These are phyloP conservation scores for Hofmannophila pseudospretella DNA, from an alignment of 2,888 invertebrate species.

Conservation along the genomic window DNA sequence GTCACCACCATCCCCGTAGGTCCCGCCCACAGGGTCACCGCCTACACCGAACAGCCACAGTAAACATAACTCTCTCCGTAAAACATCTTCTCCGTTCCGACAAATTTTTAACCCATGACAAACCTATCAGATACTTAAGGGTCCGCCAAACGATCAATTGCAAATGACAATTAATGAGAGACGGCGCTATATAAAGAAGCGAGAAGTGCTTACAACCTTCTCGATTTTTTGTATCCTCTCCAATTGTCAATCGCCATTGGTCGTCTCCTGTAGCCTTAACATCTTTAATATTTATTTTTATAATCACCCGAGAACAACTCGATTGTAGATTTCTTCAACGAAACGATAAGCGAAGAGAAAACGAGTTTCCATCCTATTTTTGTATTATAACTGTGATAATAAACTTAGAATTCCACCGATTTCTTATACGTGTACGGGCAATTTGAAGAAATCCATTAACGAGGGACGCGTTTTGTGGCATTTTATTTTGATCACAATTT, in stretches of 20 bases:
- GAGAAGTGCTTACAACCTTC: too few relatives aligned
- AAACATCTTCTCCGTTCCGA: slow-evolving; percentile 8
- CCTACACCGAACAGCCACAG: slow-evolving; percentile 49
- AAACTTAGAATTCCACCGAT: slow-evolving; percentile 74
- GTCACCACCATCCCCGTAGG: slow-evolving; percentile 71
- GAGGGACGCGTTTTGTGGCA: slow-evolving; percentile 44
- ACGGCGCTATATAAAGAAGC: too few relatives aligned
- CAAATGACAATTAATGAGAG: too few relatives aligned
- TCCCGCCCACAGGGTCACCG: slow-evolving; percentile 56
- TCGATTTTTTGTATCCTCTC: too few relatives aligned
- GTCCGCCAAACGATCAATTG: too few relatives aligned
- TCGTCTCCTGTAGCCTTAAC: too few relatives aligned
- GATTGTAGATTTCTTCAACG: slow-evolving; percentile 72
- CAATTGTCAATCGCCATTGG: too few relatives aligned
- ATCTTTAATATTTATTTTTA: slow-evolving; percentile 14
- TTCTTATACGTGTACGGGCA: slow-evolving; percentile 47
- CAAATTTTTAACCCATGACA: slow-evolving; percentile 33
- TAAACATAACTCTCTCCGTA: slow-evolving; percentile 18
- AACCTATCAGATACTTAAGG: slow-evolving; percentile 23
- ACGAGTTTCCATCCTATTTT: slow-evolving; percentile 63
- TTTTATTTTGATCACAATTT: slow-evolving; percentile 66
- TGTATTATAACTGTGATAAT: slow-evolving; percentile 76
- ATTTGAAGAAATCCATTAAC: slow-evolving; percentile 68
- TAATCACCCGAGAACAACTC: slow-evolving; percentile 40
- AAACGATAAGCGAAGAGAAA: slow-evolving; percentile 46